Percentiles rank a stretch among this genome's conserved stretches.
Evolutionary conservation across 2,797 vertebrate genomes (phyloP).

Genomic region (Thripadectes ignobilis): DNA sequence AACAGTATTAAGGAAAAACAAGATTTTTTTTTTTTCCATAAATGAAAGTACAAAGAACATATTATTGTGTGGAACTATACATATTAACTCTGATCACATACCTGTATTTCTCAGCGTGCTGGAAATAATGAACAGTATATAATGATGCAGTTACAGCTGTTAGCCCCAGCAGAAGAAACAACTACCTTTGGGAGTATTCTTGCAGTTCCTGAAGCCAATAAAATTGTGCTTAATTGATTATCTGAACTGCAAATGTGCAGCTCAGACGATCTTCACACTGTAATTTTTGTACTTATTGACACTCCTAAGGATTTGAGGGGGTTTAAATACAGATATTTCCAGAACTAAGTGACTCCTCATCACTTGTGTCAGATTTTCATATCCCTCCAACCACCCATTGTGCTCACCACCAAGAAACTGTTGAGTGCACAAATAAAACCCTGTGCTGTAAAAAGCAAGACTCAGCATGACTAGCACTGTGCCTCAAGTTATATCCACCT

Average conservation of each 20-base stretch:
- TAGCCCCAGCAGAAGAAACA: neutral
- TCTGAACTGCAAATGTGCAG: neutral
- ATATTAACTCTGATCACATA: neutral
- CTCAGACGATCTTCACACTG: neutral
- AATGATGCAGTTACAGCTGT: neutral
- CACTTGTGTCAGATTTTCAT: neutral
- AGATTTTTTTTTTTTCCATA: slow-evolving; percentile 6
- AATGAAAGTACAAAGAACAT: slow-evolving; percentile 53
- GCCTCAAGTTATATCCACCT: neutral
- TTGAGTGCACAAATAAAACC: neutral
- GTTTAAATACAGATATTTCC: neutral
- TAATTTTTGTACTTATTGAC: neutral
- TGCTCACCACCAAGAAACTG: neutral
- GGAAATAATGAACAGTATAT: slow-evolving; percentile 12
- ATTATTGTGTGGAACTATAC: neutral
- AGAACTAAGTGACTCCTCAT: neutral
- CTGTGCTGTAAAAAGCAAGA: neutral
- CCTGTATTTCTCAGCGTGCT: slow-evolving; percentile 21
- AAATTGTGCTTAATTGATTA: neutral
- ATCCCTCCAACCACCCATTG: neutral
- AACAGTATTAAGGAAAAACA: slow-evolving; percentile 53
- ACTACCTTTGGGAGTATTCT: neutral
- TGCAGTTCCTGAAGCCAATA: neutral
- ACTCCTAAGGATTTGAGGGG: neutral
- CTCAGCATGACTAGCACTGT: neutral